A percentile compares a stretch with the other conserved stretches of the same genome.
These are phyloP conservation scores for Colinus virginianus DNA, from an alignment of 2,113 vertebrate genomes.

Conservation along the genomic window DNA sequence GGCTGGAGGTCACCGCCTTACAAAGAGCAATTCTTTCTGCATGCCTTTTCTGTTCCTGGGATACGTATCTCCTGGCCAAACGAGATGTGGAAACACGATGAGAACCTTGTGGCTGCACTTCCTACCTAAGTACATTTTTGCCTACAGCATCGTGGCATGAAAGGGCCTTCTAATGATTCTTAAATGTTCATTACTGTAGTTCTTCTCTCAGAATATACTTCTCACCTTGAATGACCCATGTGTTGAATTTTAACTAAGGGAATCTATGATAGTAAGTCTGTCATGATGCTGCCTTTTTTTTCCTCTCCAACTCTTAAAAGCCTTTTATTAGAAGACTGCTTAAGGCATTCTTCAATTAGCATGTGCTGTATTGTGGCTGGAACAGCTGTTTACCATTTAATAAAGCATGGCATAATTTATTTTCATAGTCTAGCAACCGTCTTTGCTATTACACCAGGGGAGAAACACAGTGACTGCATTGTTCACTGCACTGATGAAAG, in stretches of 20 bases:
- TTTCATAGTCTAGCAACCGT: constrained; percentile 59
- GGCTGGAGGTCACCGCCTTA: neutral
- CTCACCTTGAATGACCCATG: constrained; percentile 72
- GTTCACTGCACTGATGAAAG: constrained; percentile 39
- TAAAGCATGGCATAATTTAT: constrained; percentile 81
- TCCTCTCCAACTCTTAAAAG: constrained; percentile 53
- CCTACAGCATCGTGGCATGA: constrained; percentile 49
- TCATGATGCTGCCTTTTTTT: constrained; percentile 33
- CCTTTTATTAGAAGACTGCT: constrained; percentile 81
- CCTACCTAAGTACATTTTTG: constrained; percentile 52
- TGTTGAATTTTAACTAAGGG: constrained; percentile 68
- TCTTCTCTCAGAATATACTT: constrained; percentile 58
- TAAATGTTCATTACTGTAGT: constrained; percentile 65
- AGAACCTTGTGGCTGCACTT: constrained; percentile 40
- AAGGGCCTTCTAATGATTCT: constrained; percentile 64
- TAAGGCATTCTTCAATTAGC: constrained; percentile 83
- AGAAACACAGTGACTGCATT: constrained; percentile 56
- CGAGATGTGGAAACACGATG: neutral
- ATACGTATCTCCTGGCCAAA: constrained; percentile 28
- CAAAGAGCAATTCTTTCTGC: neutral
- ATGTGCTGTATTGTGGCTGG: constrained; percentile 80
- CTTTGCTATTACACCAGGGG: constrained; percentile 56
- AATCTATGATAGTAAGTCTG: constrained; percentile 59
- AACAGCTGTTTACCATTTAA: constrained; percentile 87
- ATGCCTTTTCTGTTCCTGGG: neutral